phyloP scores from a whole-genome alignment of 2,113 vertebrate genomes.

The Heterotilapia buettikoferi region DNA sequence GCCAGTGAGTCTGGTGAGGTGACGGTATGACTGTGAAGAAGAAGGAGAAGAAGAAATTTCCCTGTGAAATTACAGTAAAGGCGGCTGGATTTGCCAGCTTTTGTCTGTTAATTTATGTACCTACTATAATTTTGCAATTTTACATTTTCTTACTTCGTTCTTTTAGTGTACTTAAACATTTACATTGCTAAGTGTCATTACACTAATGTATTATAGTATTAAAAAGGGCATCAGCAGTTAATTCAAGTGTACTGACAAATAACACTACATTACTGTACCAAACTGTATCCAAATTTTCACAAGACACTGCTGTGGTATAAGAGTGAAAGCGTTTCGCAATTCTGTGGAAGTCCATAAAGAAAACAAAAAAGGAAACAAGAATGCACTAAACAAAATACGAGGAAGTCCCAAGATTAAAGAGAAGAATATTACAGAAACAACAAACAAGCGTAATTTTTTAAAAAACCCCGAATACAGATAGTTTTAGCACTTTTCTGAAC shows the following conservation, averaged over 20 bases:
- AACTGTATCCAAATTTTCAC: neutral
- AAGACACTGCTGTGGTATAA: neutral
- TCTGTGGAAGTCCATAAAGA: neutral
- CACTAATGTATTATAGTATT: neutral
- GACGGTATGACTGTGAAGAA: conserved; percentile 38
- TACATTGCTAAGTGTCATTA: neutral
- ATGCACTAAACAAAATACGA: neutral
- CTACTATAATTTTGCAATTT: neutral
- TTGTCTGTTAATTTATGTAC: neutral
- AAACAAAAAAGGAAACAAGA: neutral
- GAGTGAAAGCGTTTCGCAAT: neutral
- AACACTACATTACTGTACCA: neutral
- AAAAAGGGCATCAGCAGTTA: neutral
- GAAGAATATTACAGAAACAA: neutral
- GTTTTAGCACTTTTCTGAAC: neutral
- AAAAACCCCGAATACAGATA: neutral
- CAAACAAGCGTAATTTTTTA: rapidly evolving
- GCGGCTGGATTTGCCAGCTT: neutral
- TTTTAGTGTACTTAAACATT: neutral
- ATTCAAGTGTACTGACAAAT: neutral
- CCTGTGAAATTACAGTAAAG: neutral
- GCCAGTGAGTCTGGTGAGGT: neutral
- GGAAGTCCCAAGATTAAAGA: neutral
- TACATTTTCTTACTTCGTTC: neutral
- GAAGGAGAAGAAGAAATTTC: neutral